Evolutionary conservation across 2,113 vertebrate species (phyloP).

Genomic region (Lycaon pictus): DNA sequence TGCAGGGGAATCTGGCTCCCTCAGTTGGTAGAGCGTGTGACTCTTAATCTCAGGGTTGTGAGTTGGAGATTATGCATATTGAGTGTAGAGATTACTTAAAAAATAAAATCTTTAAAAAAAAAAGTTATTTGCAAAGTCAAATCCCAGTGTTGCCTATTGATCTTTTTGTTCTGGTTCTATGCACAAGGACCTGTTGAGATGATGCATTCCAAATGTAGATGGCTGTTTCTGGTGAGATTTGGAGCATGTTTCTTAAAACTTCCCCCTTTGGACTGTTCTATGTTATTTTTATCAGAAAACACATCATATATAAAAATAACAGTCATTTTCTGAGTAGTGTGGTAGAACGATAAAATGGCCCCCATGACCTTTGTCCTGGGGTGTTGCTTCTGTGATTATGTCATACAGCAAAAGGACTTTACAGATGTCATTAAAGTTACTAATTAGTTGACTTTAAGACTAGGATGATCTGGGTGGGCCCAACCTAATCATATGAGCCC

Average conservation of each 20-base stretch:
- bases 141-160: background rate
- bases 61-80: background rate
- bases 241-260: background rate
- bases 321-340: background rate
- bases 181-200: background rate
- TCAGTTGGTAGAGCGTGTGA: background rate
- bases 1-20: background rate
- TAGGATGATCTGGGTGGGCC: background rate
- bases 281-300: conserved; percentile 55
- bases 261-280: background rate
- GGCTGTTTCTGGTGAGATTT: conserved; percentile 5
- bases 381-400: background rate
- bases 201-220: background rate
- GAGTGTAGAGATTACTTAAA: background rate
- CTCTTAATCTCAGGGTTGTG: background rate
- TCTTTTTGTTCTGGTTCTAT: background rate
- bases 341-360: background rate
- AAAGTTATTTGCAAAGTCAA: conserved; percentile 6
- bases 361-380: background rate
- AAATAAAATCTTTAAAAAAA: background rate
- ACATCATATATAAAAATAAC: background rate
- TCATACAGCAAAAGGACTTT: background rate
- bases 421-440: background rate
- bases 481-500: background rate
- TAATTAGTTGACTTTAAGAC: background rate